phyloP scores from a whole-genome alignment of 2,797 vertebrate species.

The Taeniopygia guttata region DNA sequence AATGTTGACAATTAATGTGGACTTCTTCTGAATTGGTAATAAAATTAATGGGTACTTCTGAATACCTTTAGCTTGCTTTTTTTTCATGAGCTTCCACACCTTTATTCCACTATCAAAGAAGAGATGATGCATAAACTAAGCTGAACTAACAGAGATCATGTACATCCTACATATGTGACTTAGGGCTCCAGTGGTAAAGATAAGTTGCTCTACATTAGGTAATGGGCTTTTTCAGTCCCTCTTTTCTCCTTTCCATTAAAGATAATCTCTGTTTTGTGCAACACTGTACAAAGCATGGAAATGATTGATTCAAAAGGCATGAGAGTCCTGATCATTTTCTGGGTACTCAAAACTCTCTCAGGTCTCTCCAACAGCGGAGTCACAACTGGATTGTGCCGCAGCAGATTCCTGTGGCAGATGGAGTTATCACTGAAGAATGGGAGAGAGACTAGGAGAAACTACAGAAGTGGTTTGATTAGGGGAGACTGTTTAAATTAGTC shows the following conservation, averaged over 20 bases:
- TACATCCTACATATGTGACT: not conserved
- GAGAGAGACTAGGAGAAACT: not conserved
- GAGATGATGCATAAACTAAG: not conserved
- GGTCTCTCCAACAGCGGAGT: not conserved
- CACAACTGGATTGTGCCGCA: not conserved
- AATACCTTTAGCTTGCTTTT: not conserved
- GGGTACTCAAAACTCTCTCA: not conserved
- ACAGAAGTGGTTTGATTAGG: not conserved
- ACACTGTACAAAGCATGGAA: not conserved
- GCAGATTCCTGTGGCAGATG: not conserved
- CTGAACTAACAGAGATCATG: not conserved
- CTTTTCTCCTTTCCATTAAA: not conserved
- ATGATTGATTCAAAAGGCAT: not conserved
- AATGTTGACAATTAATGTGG: not conserved
- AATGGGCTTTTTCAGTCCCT: not conserved
- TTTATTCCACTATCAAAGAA: not conserved
- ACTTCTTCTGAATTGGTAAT: not conserved
- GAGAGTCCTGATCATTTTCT: not conserved
- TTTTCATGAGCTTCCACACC: not conserved
- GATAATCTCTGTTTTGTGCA: not conserved
- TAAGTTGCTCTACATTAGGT: not conserved
- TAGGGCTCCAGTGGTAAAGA: not conserved
- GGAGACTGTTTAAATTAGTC: not conserved
- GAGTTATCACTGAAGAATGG: not conserved
- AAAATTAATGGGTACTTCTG: not conserved